Conservation (phyloP, 2,113 vertebrate species). For the Engraulis encrasicolus region DNA sequence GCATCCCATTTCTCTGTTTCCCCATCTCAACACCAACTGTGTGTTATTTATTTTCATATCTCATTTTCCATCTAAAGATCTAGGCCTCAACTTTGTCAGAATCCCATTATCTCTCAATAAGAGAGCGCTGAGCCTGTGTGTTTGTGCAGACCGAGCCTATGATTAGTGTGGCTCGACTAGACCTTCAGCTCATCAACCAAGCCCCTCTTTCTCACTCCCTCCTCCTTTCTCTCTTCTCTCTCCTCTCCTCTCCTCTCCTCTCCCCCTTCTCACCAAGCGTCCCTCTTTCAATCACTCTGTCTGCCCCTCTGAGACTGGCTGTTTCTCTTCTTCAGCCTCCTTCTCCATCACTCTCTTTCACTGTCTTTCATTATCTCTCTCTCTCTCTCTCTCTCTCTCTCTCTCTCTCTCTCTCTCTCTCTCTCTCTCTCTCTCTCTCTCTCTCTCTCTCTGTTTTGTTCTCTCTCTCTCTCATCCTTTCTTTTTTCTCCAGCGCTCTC, state of each 20-base stretch:
- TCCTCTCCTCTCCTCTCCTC: too few relatives aligned
- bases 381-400: neutral
- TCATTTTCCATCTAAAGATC: constrained; percentile 57
- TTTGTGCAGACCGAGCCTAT: constrained; percentile 58
- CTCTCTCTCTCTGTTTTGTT: neutral
- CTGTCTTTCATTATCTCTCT: constrained; percentile 25
- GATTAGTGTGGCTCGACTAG: constrained; percentile 63
- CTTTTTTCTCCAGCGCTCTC: neutral
- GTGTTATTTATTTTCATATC: constrained; percentile 66
- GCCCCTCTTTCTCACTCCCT: neutral
- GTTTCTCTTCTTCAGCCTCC: constrained; percentile 46
- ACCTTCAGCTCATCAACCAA: constrained; percentile 53
- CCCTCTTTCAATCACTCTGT: constrained; percentile 14
- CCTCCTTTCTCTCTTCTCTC: too few relatives aligned
- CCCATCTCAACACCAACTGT: constrained; percentile 43
- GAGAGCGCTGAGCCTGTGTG: constrained; percentile 59
- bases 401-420: neutral
- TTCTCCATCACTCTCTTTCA: constrained; percentile 39
- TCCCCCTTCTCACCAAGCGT: too few relatives aligned
- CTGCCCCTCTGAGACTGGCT: constrained; percentile 26
- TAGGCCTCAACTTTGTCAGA: constrained; percentile 61
- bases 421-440: neutral
- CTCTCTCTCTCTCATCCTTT: neutral
- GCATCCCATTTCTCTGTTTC: neutral
- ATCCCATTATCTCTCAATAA: constrained; percentile 73